Base-by-base conservation (phyloP, 2,888 invertebrate species). In the Ectemnius lituratus region DNA sequence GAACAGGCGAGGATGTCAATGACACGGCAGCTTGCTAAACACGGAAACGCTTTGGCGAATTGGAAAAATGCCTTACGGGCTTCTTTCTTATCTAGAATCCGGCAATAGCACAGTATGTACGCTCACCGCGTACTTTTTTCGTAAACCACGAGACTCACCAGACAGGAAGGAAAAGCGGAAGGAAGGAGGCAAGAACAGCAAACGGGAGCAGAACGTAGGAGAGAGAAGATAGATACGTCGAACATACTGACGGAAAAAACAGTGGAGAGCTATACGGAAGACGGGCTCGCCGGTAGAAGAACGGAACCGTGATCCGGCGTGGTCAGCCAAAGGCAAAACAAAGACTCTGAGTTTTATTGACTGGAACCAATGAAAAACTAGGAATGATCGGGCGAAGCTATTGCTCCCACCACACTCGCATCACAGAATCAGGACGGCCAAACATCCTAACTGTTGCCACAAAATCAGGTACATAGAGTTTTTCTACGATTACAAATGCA, bases 301-400 rank as follows among this genome's bases (percentile, higher is more conserved):
- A 86, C 78, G 81, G 84, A 86, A 87, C 80, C 83, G 83, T 83
- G 83, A 81, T 80, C 52, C 52, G 80, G 79, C 78, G 85, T 80
- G 86, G 88, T 85, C 86, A 87, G 84, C 85, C 86, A 75, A 82
- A 83, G 84, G 85, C 86, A 87, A 88, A 88, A 86, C 88, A 86
- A 87, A 82, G 84, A 83, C 85, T 76, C 84, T 81, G 80, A 84
- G 83, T 84, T 88, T 88, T 88, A 88, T 88, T 88, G 86, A 84
- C 86, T 86, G 88, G 86, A 88, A 88, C 85, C 84, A 84, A 88
- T 86, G 85, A 88, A 88, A 87, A 87, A 87, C 84, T 85, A 83
- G 84, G 81, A 81, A 80, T 80, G 70, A 83, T 79, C 76, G 82
- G 73, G 75, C 71, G 79, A 71, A 72, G 74, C 65, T 73, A 70